Evolutionary conservation across 2,797 vertebrate genomes (phyloP), one percentile per base, ranked within the genome.

Genomic region (Uromys caudimaculatus): DNA sequence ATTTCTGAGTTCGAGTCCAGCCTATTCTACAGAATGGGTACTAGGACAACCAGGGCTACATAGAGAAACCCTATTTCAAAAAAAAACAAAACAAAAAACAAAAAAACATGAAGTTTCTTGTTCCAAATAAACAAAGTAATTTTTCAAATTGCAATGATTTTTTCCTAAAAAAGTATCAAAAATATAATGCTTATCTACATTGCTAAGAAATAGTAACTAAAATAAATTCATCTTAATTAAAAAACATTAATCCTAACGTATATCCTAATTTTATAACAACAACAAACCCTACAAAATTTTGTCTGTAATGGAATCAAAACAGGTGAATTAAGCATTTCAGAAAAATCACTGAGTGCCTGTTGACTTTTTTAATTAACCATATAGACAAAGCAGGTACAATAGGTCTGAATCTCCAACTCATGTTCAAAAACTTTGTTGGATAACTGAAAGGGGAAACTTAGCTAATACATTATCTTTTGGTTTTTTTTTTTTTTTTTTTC

Each of bases 181-280:
- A 71, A 82, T 92, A 44, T 71, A 89, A 69, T 88, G 52, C 91
- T 95, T 75, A 93, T 95, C 62, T 96, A 95, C 89, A 23, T 86
- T 44, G 19, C 47, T 83, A 35, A 52, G 14, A 92, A 95, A 67
- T 79, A 89, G 10, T 86, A 35, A 16, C 50, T 89, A 92, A 62
- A 89, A 82, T 13, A 69, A 21, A 81, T 77, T 54, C 5, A 90
- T 71, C 52, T 93, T 91, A 8, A 62, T 93, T 93, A 85, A 78
- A 84, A 84, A 41, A 67, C 62, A 83, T 54, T 92, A 84, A 56
- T 89, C 52, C 41, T 93, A 41, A 67, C 62, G 78, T 54, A 90
- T 77, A 56, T 89, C 52, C n/a, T 93, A 83, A 93, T 78, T 92
- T 96, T 92, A 21, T 67, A 77, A 56, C 1, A 4, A 17, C 35